Percentiles rank a stretch among this genome's conserved stretches.
Evolutionary conservation across 2,113 vertebrate genomes (phyloP).

Genomic region (Ceratotherium simum): DNA sequence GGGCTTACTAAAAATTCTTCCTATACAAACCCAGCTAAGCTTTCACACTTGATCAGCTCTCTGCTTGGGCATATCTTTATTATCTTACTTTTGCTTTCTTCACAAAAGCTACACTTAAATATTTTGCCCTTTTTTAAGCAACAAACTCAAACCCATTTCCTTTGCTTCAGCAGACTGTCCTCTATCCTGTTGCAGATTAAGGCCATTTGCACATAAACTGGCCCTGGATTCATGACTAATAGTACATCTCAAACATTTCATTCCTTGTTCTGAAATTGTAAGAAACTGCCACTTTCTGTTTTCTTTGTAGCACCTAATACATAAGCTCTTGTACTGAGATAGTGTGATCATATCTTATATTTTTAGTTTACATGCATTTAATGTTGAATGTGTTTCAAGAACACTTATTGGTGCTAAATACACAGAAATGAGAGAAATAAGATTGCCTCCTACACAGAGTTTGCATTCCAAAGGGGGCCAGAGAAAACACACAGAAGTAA

Average conservation of each 20-base stretch:
- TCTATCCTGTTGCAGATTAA: neutral
- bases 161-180: neutral
- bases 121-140: neutral
- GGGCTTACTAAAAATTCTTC: neutral
- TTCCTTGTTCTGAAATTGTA: neutral
- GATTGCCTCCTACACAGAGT: neutral
- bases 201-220: neutral
- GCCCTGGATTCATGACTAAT: neutral
- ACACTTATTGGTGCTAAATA: neutral
- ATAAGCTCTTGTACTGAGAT: neutral
- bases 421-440: neutral
- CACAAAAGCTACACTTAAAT: neutral
- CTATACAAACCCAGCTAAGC: neutral
- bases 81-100: neutral
- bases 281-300: neutral
- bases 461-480: neutral
- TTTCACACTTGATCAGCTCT: neutral
- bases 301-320: neutral
- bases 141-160: neutral
- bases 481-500: neutral
- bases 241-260: no score
- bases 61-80: neutral
- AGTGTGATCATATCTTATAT: neutral
- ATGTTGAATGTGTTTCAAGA: neutral
- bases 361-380: neutral